Conservation (phyloP, 1,140 invertebrate species). For the Papilio dardanus region DNA sequence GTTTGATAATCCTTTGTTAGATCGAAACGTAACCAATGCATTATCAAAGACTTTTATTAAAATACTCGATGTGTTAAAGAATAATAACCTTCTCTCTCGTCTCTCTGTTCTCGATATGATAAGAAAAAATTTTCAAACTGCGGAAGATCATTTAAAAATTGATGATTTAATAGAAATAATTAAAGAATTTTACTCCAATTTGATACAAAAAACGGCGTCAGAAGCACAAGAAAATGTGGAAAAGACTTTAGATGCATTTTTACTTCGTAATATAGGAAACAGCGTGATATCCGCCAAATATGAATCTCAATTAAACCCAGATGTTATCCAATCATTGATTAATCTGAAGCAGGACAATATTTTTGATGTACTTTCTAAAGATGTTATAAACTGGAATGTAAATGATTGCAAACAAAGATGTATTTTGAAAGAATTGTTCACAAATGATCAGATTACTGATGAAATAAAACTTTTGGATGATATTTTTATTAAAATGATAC, state of each 20-base stretch:
- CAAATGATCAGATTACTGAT: constrained; percentile 30
- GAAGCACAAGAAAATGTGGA: constrained; percentile 34
- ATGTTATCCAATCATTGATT: constrained; percentile 63
- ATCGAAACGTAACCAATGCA: constrained; percentile 60
- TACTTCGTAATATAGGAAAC: constrained; percentile 56
- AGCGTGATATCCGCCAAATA: constrained; percentile 47
- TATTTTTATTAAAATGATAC: constrained; percentile 64
- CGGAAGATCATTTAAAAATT: constrained; percentile 54
- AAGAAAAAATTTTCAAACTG: constrained; percentile 56
- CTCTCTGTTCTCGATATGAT: constrained; percentile 58
- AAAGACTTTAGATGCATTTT: constrained; percentile 59
- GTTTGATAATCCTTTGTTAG: constrained; percentile 63
- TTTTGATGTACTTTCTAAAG: constrained; percentile 48
- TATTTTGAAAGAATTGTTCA: constrained; percentile 45
- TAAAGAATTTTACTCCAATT: constrained; percentile 41
- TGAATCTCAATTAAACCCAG: constrained; percentile 53
- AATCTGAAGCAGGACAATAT: constrained; percentile 60
- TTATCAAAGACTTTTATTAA: constrained; percentile 66
- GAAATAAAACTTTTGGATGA: constrained; percentile 45
- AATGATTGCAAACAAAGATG: constrained; percentile 43
- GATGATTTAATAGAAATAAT: constrained; percentile 59
- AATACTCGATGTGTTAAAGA: constrained; percentile 56
- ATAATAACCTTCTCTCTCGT: constrained; percentile 57
- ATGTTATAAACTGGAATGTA: constrained; percentile 62
- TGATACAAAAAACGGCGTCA: constrained; percentile 36